Percentiles rank a stretch among this genome's conserved stretches.
phyloP scores from a whole-genome alignment of 2,888 invertebrate genomes.

The Phrixothrix hirtus region DNA sequence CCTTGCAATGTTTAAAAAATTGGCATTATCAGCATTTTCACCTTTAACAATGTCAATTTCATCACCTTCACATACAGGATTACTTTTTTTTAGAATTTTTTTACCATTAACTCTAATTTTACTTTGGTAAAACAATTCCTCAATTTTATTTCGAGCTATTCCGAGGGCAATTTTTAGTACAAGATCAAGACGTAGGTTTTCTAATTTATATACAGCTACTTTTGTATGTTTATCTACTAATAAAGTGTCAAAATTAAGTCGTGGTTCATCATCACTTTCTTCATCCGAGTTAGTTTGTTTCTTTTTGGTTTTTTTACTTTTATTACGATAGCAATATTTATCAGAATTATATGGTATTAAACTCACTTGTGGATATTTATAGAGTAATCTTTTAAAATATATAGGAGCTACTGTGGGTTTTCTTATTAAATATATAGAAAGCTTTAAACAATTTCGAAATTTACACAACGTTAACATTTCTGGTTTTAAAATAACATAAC shows the following conservation, averaged over 20 bases:
- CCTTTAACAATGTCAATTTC: constrained; percentile 79
- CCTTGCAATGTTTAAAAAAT: constrained; percentile 70
- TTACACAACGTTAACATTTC: too few species aligned
- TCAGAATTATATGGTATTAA: too few species aligned
- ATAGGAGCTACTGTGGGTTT: too few species aligned
- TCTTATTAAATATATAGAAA: too few species aligned
- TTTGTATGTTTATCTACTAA: constrained; percentile 63
- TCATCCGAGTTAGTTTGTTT: constrained; percentile 54
- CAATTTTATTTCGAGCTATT: constrained; percentile 78
- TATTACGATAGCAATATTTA: constrained; percentile 38
- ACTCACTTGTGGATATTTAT: too few species aligned
- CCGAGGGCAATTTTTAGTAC: constrained; percentile 71
- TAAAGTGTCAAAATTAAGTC: constrained; percentile 59
- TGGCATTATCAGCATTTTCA: constrained; percentile 67
- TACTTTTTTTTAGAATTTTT: constrained; percentile 76
- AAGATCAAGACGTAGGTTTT: constrained; percentile 71
- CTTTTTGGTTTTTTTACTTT: constrained; percentile 38
- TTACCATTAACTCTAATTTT: constrained; percentile 79
- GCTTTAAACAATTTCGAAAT: too few species aligned
- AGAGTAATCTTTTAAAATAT: too few species aligned
- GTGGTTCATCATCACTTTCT: constrained; percentile 54
- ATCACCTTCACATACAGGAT: constrained; percentile 67
- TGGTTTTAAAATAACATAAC: too few species aligned
- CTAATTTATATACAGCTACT: constrained; percentile 65
- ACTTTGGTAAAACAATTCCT: constrained; percentile 77